Evolutionary conservation across 2,888 invertebrate genomes (phyloP), one percentile per base, ranked within the genome.

Genomic region (Formica aserva): DNA sequence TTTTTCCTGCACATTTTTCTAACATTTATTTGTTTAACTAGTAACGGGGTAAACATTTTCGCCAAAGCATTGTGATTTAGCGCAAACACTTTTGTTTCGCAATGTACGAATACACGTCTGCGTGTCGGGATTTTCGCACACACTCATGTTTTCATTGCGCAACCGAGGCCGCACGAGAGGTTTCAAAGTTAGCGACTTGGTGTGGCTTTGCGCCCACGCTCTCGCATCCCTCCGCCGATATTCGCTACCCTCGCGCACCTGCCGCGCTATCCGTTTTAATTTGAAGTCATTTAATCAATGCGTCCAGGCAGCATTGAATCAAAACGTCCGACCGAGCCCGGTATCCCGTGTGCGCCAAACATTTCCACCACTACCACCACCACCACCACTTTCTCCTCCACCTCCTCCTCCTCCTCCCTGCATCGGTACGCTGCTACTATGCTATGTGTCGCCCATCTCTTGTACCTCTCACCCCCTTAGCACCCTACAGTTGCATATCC

Each of bases 271-370:
- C 86, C 85, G 88, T 92, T 92, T 90, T 90, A 90, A 91, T 90
- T 90, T 77, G 67, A 88, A 92, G 91, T 90, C 91, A 87, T 91
- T 92, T 90, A 91, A 92, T 92, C 92, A 91, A 88, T 90, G 88
- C 90, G 86, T 82, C 90, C 87, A 86, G 89, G 85, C 90, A 87
- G 92, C 92, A 91, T 91, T 90, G 92, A 87, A 91, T 89, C 91
- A 88, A 89, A 90, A 88, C 87, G 89, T 90, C 91, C 89, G 55
- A 78, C 81, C 82, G 82, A 83, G 65, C 85, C 52, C 87, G 84
- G 75, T 88, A 87, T 83, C 72, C 22, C 84, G 82, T 81, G 75
- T 75, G 81, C 78, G 38, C 78, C 88, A 85, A 87, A 86, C 83
- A 85, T 80, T 82, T 82, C 72, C 83, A 76, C 22, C 65, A 29